These are phyloP conservation scores for Xylophagus ater DNA, from an alignment of 2,888 invertebrate genomes.

Conservation along the genomic window DNA sequence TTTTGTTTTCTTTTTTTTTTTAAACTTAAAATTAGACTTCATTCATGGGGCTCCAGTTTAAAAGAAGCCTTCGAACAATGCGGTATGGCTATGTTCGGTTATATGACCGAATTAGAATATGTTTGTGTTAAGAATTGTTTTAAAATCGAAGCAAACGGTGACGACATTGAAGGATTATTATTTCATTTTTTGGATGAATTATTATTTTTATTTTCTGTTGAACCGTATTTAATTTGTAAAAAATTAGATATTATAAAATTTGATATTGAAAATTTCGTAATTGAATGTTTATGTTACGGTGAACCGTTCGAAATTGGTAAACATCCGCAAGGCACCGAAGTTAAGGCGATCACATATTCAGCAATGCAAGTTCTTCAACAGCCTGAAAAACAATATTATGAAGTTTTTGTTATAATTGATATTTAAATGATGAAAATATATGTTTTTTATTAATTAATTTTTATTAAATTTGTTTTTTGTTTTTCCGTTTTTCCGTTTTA, in stretches of 20 bases:
- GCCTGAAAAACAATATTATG: constrained; percentile 57
- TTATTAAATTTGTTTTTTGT: not conserved
- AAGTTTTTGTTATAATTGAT: constrained; percentile 96
- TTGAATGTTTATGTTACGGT: constrained; percentile 75
- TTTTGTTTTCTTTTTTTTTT: constrained; percentile 16
- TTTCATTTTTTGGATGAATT: constrained; percentile 93
- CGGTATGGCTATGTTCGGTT: constrained; percentile 92
- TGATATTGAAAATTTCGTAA: constrained; percentile 67
- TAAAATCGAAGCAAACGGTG: constrained; percentile 76
- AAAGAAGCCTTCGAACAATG: constrained; percentile 91
- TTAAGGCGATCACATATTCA: constrained; percentile 98
- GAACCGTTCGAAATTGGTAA: constrained; percentile 87
- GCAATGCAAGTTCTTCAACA: constrained; percentile 88
- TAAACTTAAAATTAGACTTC: constrained; percentile 50
- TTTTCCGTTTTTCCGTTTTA: too few relatives aligned
- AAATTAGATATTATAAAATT: constrained; percentile 82
- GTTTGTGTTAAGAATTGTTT: constrained; percentile 71
- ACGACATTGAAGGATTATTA: constrained; percentile 78
- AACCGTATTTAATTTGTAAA: constrained; percentile 78
- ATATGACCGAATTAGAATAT: constrained; percentile 85
- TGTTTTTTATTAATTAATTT: not conserved
- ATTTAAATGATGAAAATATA: constrained; percentile 46
- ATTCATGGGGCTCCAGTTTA: constrained; percentile 82
- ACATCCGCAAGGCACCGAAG: constrained; percentile 96
- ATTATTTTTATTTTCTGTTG: constrained; percentile 82